Evolutionary conservation across 2,113 vertebrate species (phyloP).

Genomic region (Gallinago jamesoni): DNA sequence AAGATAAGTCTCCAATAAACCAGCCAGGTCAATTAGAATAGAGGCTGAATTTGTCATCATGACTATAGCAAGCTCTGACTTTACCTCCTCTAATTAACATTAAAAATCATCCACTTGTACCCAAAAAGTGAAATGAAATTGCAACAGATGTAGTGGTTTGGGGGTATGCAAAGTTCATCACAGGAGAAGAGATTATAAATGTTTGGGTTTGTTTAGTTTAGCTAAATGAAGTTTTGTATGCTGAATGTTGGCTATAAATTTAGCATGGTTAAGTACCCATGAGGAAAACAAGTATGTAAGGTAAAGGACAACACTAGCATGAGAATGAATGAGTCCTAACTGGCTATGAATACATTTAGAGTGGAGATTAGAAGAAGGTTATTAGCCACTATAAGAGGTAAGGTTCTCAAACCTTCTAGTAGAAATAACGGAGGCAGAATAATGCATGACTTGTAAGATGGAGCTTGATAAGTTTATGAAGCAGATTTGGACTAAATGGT

Average conservation of each 20-base stretch:
- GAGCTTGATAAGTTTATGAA: background rate
- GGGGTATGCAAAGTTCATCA: background rate
- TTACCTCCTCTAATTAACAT: background rate
- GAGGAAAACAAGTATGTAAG: background rate
- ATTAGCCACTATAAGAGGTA: background rate
- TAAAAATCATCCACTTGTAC: background rate
- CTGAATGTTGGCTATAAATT: background rate
- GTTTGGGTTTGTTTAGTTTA: background rate
- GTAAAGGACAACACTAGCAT: background rate
- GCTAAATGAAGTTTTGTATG: background rate
- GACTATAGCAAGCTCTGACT: background rate
- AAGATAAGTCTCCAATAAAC: background rate
- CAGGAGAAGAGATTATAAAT: background rate
- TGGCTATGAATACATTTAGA: background rate
- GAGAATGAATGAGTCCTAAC: background rate
- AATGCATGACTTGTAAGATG: background rate
- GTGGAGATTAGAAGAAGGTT: background rate
- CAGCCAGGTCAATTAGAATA: background rate
- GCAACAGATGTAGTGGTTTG: background rate
- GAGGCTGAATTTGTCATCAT: background rate
- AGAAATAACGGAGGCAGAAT: background rate
- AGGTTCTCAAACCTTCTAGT: background rate
- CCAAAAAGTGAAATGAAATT: background rate
- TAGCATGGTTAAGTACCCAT: background rate
- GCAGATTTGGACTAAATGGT: background rate